phyloP scores from a whole-genome alignment of 1,140 invertebrate species.

The Drosophila prosaltans region DNA sequence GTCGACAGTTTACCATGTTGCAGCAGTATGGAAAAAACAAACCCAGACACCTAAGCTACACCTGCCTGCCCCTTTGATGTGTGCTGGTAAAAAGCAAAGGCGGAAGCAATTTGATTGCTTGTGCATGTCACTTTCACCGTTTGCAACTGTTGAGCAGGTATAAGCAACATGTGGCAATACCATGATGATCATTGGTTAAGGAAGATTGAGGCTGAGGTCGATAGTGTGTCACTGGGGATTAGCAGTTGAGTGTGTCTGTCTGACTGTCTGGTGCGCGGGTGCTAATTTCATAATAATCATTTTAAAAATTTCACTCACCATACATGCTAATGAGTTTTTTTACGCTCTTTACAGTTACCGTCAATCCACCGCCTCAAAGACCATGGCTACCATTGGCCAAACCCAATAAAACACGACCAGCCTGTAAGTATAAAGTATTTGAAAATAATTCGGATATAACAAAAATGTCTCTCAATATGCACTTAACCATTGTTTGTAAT shows the following conservation, averaged over 20 bases:
- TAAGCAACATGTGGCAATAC: conserved; percentile 16
- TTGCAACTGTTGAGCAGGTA: conserved; percentile 28
- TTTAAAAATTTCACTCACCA: conserved; percentile 27
- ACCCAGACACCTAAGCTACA: conserved; percentile 26
- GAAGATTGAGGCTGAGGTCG: conserved; percentile 9
- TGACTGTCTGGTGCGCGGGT: conserved; percentile 29
- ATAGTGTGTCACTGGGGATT: conserved; percentile 64
- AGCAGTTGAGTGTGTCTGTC: conserved; percentile 6
- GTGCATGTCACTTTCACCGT: conserved; percentile 82
- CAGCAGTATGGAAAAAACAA: conserved; percentile 18
- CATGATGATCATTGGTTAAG: conserved; percentile 8
- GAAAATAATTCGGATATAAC: neutral
- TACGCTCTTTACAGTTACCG: conserved; percentile 91
- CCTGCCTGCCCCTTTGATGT: conserved; percentile 50
- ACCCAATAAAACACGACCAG: conserved; percentile 92
- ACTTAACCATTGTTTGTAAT: no score
- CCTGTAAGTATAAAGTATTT: conserved; percentile 88
- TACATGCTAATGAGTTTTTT: conserved; percentile 58
- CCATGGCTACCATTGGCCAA: conserved; percentile 96
- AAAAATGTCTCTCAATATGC: no score
- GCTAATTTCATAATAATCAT: conserved; percentile 60
- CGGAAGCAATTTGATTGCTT: conserved; percentile 82
- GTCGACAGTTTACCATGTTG: conserved; percentile 45
- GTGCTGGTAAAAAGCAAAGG: conserved; percentile 45
- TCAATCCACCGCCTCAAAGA: conserved; percentile 93